Evolutionary conservation across 2,113 vertebrate genomes (phyloP).

Genomic region (Triplophysa tibetana): DNA sequence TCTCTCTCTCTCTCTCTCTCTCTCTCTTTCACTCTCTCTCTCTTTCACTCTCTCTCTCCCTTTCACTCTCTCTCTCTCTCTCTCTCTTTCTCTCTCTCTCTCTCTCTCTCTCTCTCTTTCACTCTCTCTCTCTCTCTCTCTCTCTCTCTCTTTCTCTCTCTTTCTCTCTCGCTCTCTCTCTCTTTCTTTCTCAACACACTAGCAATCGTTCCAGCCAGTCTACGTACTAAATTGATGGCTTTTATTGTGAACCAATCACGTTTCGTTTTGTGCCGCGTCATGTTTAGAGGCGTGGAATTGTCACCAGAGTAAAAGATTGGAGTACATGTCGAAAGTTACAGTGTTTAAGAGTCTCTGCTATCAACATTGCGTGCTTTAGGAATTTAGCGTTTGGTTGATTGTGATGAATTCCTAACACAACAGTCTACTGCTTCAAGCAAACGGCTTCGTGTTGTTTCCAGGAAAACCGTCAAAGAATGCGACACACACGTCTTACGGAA

Average conservation of each 20-base stretch:
- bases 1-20: constrained; percentile 38
- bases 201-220: constrained; percentile 68
- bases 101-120: constrained; percentile 28
- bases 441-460: no score
- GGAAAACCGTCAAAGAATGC: no score
- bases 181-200: constrained; percentile 68
- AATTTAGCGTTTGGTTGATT: no score
- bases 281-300: no score
- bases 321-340: no score
- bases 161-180: constrained; percentile 32
- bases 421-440: no score
- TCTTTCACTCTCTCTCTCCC: constrained; percentile 20
- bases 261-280: no score
- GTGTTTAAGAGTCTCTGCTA: no score
- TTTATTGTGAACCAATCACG: constrained; percentile 56
- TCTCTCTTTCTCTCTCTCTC: constrained; percentile 51
- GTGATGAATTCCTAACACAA: no score
- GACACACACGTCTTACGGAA: no score
- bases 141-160: constrained; percentile 25
- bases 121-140: constrained; percentile 54
- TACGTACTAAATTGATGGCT: constrained; percentile 61
- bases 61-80: constrained; percentile 42
- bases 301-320: no score
- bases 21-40: constrained; percentile 38
- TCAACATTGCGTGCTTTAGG: no score